phyloP scores from a whole-genome alignment of 2,113 vertebrate genomes.

The Melospiza melodia region DNA sequence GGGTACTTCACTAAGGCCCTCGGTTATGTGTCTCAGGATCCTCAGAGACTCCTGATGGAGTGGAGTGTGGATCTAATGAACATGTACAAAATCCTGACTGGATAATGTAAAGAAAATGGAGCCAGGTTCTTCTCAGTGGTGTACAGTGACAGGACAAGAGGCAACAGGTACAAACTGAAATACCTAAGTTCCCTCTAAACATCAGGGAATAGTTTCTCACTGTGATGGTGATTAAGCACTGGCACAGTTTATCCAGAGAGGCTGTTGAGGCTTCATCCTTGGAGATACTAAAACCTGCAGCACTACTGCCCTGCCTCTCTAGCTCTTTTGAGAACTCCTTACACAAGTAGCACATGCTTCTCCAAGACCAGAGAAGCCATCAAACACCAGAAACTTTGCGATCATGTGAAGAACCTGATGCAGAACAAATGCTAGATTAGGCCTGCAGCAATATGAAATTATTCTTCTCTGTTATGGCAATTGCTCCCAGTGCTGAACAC shows the following conservation, averaged over 20 bases:
- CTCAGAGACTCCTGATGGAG: not conserved
- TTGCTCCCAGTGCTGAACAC: not conserved
- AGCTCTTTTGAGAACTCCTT: not conserved
- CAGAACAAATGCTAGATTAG: not conserved
- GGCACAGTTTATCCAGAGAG: not conserved
- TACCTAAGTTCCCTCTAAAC: not conserved
- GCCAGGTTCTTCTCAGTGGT: not conserved
- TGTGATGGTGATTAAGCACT: not conserved
- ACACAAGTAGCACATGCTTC: not conserved
- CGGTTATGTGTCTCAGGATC: not conserved
- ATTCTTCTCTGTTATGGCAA: not conserved
- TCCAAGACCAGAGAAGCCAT: not conserved
- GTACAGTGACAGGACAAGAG: not conserved
- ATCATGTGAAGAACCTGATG: not conserved
- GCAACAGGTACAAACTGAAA: not conserved
- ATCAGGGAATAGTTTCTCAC: not conserved
- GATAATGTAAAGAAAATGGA: not conserved
- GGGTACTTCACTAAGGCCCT: not conserved
- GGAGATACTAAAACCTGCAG: not conserved
- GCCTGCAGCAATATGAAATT: not conserved
- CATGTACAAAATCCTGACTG: not conserved
- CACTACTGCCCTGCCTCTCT: not conserved
- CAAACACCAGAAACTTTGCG: not conserved
- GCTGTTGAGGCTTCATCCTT: not conserved
- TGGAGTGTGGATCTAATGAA: not conserved